Evolutionary conservation across 2,888 invertebrate species (phyloP), one percentile per base, ranked within the genome.

Genomic region (Dascillus cervinus): DNA sequence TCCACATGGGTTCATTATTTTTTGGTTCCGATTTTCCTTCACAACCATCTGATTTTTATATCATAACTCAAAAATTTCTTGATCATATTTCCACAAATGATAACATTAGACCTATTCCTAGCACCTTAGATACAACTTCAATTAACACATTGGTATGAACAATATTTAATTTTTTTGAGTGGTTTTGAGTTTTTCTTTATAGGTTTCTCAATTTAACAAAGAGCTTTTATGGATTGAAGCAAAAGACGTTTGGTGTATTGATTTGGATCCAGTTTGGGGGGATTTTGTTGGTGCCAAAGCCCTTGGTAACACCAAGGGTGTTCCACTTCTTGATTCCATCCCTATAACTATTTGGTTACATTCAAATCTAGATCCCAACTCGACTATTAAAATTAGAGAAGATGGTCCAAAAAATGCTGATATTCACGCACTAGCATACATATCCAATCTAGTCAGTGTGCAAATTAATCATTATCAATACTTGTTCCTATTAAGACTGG

Each of bases 391-490:
- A 37, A 26, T 32, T 8, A 33, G 38, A 4, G 22, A n/a, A 8
- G 28, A 31, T 27, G 28, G 43, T 38, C 36, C 45, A 9, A 62
- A 62, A 11, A 66, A 70, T 41, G 79, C 82, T 5, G 81, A 83
- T 47, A 77, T 90, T 44, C 86, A 87, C 64, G 76, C 83, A 13
- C 73, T 94, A 27, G 82, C 83, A 0, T 79, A 89, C 52, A 80
- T 91, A 28, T 77, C 82, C 28, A 87, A 87, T 52, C 70, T 92
- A 53, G 79, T 92, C 29, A 88, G 88, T 43, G 70, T 91, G 3
- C 94, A 95, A 65, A 72, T 96, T 37, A 94, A 91, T 69, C 94
- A 94, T 64, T 91, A 87, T 65, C 94, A 95, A 67, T 83, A 83
- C 66, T 71, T 94, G 48, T 94, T 95, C 67, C 70, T 95, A 29